Evolutionary conservation across 2,113 vertebrate species (phyloP), one percentile per base, ranked within the genome.

Genomic region (Bombycilla garrulus): DNA sequence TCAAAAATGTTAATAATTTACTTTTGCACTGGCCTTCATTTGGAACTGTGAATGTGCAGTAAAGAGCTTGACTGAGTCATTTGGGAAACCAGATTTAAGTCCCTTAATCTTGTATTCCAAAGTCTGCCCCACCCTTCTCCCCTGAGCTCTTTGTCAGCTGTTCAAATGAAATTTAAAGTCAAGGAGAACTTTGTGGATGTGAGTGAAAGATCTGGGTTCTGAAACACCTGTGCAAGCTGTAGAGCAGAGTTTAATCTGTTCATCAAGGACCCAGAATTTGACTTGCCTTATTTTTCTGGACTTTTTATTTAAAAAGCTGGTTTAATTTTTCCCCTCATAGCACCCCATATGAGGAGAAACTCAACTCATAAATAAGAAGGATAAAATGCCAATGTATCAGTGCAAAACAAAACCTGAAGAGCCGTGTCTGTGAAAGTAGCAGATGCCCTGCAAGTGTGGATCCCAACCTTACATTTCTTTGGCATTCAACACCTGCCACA

Each of bases 231-330:
- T 38, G 33, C 48, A 81, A 65, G 16, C 33, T 61, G 45, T 62
- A 78, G 17, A 53, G 58, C 24, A 66, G n/a, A 36, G 24, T 51
- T 89, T 28, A 61, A 40, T 77, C 29, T 78, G 11, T 58, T 65
- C 4, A 25, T 57, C 9, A 31, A 13, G 54, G 33, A 71, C 56
- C 74, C 23, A 31, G 38, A 70, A 65, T 40, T 64, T 77, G 22
- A 72, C 22, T 72, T 78, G n/a, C 28, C n/a, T 78, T 81, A 16
- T 71, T 93, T 94, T 93, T 66, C 38, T 78, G 56, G 53, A 44
- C 6, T 31, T 85, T 50, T 62, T 26, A 42, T 36, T 54, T 58
- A 19, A 58, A 58, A 22, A 64, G 7, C 23, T 0, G 1, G 6
- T 48, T 12, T 79, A 62, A 57, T 79, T 85, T 28, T 26, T 62